These are phyloP conservation scores for Tyto alba DNA, from an alignment of 2,113 vertebrate species.

Conservation along the genomic window DNA sequence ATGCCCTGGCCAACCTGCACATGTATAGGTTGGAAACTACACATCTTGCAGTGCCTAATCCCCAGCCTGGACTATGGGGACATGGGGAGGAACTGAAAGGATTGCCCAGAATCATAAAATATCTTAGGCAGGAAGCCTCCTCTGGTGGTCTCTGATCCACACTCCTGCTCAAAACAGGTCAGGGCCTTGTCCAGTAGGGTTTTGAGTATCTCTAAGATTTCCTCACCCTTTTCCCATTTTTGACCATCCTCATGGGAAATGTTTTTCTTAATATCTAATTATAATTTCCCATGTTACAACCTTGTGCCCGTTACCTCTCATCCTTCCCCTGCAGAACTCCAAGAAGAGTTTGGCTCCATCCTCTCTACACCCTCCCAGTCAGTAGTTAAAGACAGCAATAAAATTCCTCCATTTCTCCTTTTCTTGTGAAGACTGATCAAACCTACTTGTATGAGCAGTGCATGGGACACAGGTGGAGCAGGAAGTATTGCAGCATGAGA, in stretches of 20 bases:
- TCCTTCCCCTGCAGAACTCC: not conserved
- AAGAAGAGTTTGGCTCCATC: not conserved
- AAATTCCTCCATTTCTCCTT: not conserved
- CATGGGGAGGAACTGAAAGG: not conserved
- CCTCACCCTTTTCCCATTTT: not conserved
- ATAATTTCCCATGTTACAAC: not conserved
- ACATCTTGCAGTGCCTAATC: not conserved
- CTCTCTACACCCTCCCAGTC: not conserved
- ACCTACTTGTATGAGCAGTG: not conserved
- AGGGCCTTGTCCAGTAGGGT: not conserved
- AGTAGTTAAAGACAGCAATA: not conserved
- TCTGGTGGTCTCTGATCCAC: not conserved
- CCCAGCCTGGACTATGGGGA: not conserved
- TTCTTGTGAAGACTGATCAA: not conserved
- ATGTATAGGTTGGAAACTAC: fast-evolving
- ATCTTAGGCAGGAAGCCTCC: not conserved
- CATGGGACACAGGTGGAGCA: not conserved
- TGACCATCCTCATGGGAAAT: not conserved
- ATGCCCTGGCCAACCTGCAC: not conserved
- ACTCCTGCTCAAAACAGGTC: not conserved
- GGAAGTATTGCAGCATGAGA: fast-evolving
- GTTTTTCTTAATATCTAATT: not conserved
- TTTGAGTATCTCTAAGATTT: not conserved
- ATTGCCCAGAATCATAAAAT: not conserved
- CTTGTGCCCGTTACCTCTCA: not conserved